Base-by-base conservation (phyloP, 2,113 vertebrate genomes). In the Ophthalmolycus amberensis region DNA sequence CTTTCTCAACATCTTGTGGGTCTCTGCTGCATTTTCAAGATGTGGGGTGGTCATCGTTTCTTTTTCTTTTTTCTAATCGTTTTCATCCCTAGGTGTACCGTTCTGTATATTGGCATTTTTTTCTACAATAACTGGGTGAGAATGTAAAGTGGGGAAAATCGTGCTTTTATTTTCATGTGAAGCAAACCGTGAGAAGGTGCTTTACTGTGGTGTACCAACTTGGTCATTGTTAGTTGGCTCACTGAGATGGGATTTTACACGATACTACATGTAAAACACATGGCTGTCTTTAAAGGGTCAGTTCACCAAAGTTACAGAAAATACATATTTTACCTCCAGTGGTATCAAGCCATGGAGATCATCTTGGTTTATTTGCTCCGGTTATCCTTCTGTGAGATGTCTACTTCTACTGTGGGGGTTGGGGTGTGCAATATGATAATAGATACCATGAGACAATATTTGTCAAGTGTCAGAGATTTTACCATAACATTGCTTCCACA, bases 81-180 rank as follows among this genome's bases (percentile, higher is more conserved):
- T 92, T 94, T 80, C 75, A 82, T 91, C 82, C 87, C 85, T 91
- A 85, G 91, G 60, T 94, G 94, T 93, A 94, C 64, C 64, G 82
- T 93, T 93, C 87, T 93, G 93, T 95, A 94, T 91, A 93, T 91
- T 90, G 87, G 77, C 77, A 85, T 93, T 93, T 91, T 90, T 94
- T 95, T 93, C 92, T 95, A 95, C 88, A 94, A 94, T 93, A 91
- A 88, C 62, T 82, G 80, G 90, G 91, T 91, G 86, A 94, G 93
- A 93, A 93, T 94, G 91, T 95, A 91, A 91, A 87, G 69, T 87
- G 83, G 68, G 71, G 63, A 37, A 64, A 83, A 84, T 90, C 65
- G 94, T 95, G 82, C 88, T 93, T 93, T 93, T 91, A 88, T 92
- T 93, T 95, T 93, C 80, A 87, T 90, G 89, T 93, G 89, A 92